Percentiles rank a stretch among this genome's conserved stretches.
Conservation (phyloP, 1,140 invertebrate species). For the Leptoteleia sp. region DNA sequence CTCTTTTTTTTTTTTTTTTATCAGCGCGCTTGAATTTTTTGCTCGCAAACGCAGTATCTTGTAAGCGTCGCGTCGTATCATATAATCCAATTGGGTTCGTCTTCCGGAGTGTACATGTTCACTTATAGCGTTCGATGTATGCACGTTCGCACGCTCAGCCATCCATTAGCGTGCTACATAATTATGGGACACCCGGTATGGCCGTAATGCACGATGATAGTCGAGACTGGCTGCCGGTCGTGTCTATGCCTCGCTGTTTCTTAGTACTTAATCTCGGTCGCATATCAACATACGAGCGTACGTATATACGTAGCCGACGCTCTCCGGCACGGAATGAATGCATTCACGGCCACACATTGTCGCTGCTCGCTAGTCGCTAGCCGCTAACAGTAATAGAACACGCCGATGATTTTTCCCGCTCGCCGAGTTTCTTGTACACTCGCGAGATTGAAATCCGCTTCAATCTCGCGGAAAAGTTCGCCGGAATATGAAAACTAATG, state of each 20-base stretch:
- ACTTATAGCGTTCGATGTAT: conserved; percentile 23
- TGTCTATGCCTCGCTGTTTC: conserved; percentile 67
- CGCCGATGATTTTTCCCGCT: conserved; percentile 36
- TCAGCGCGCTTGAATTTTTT: conserved; percentile 22
- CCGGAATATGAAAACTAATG: no score
- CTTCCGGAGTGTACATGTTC: conserved; percentile 28
- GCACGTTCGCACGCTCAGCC: conserved; percentile 31
- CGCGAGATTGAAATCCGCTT: conserved; percentile 17
- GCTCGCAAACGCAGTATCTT: conserved; percentile 14
- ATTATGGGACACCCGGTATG: conserved; percentile 64
- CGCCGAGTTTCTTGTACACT: conserved; percentile 5
- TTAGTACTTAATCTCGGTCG: conserved; percentile 74
- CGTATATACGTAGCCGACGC: conserved; percentile 33
- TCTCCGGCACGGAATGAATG: conserved; percentile 39
- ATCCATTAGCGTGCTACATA: conserved; percentile 48
- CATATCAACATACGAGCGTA: conserved; percentile 64
- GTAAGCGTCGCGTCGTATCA: conserved; percentile 24
- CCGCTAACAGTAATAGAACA: conserved; percentile 44
- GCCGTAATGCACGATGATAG: conserved; percentile 55
- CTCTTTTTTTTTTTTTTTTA: no score
- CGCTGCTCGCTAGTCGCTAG: no score
- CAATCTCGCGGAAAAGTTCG: conserved; percentile 3
- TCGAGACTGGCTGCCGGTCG: conserved; percentile 44
- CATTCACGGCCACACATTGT: conserved; percentile 58
- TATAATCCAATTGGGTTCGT: conserved; percentile 48